A percentile compares a stretch with the other conserved stretches of the same genome.
phyloP scores from a whole-genome alignment of 2,113 vertebrate genomes.

The Nothocercus julius region DNA sequence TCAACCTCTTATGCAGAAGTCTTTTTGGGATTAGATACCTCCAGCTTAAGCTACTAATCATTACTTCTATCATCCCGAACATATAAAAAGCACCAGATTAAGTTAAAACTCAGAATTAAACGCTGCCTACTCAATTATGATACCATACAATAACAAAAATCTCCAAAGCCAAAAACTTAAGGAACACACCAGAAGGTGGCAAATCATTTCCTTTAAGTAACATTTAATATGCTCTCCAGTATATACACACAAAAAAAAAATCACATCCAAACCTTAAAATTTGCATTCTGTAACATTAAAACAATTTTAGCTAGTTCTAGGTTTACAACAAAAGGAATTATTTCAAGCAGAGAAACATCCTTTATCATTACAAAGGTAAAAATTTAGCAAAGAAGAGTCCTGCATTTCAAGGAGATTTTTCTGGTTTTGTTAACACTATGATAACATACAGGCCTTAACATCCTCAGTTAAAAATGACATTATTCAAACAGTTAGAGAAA shows the following conservation, averaged over 20 bases:
- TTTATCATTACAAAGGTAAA: not conserved
- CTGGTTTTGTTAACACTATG: not conserved
- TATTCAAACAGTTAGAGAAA: not conserved
- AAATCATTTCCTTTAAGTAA: not conserved
- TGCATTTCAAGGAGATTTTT: not conserved
- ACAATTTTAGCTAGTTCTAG: not conserved
- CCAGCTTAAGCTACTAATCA: not conserved
- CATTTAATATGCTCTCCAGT: not conserved
- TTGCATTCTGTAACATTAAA: not conserved
- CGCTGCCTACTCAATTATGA: too few relatives aligned
- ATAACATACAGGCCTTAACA: fast-evolving
- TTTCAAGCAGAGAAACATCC: not conserved
- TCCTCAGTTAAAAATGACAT: not conserved
- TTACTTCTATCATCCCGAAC: not conserved
- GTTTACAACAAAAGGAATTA: not conserved
- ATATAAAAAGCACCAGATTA: fast-evolving
- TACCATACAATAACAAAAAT: not conserved
- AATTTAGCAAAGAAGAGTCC: not conserved
- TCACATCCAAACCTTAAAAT: not conserved
- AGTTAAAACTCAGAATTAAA: too few relatives aligned
- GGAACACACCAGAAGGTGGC: not conserved
- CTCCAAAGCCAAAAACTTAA: not conserved
- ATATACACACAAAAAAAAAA: not conserved
- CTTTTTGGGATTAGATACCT: not conserved
- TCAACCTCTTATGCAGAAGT: not conserved